Evolutionary conservation across 37 sponge, comb jelly and placozoan genomes (phyloP).

Genomic region (Halichondria panicea): DNA sequence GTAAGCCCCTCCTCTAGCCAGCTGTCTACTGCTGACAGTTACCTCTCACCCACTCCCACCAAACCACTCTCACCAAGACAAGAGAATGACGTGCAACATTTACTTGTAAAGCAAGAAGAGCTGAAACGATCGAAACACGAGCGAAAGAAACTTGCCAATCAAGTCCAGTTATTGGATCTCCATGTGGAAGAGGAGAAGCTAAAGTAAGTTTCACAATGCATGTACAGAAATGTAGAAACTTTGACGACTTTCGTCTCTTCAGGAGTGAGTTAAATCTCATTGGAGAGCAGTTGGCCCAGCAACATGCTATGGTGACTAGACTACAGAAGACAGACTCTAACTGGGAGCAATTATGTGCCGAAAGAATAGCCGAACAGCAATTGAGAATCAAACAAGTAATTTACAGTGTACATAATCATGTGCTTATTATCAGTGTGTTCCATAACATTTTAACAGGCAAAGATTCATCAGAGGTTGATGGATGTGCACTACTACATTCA

Average conservation of each 20-base stretch:
- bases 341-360: conserved; percentile 41
- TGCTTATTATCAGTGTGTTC: neutral
- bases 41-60: too few species aligned
- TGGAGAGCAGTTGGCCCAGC: conserved; percentile 66
- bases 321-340: conserved; percentile 9
- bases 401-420: neutral
- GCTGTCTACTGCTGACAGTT: too few species aligned
- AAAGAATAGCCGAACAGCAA: conserved; percentile 82
- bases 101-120: neutral
- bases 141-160: conserved; percentile 9
- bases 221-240: neutral
- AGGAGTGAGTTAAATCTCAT: conserved; percentile 44
- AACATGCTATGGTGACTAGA: conserved; percentile 52
- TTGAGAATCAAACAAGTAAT: conserved; percentile 71
- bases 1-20: too few species aligned
- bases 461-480: conserved; percentile 50
- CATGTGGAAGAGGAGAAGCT: conserved; percentile 58
- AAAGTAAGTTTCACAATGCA: conserved; percentile 24
- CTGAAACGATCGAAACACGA: conserved; percentile 25
- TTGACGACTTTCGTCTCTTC: neutral
- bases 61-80: conserved; percentile 1
- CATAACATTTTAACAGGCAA: too few species aligned
- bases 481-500: conserved; percentile 11
- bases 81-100: conserved; percentile 1
- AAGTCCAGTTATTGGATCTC: conserved; percentile 31